Evolutionary conservation across 2,888 invertebrate genomes (phyloP).

Genomic region (Leptogaster cylindrica): DNA sequence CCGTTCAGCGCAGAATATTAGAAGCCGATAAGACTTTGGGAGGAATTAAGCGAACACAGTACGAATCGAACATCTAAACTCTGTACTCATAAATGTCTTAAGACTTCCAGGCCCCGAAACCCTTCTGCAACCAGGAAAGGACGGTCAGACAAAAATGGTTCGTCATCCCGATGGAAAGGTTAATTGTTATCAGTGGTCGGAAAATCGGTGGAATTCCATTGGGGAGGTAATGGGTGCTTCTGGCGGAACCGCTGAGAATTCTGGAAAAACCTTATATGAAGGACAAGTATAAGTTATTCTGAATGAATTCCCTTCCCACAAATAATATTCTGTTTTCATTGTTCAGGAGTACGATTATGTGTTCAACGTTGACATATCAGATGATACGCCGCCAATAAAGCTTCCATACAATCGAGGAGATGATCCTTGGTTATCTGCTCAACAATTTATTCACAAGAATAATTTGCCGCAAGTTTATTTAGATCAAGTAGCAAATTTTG

Average conservation of each 20-base stretch:
- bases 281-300: slow-evolving; percentile 67
- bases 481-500: slow-evolving; percentile 92
- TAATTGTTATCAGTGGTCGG: slow-evolving; percentile 81
- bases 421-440: slow-evolving; percentile 92
- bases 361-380: slow-evolving; percentile 94
- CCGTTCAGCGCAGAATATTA: slow-evolving; percentile 70
- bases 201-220: slow-evolving; percentile 78
- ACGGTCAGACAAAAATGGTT: slow-evolving; percentile 87
- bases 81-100: slow-evolving; percentile 43
- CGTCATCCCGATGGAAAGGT: slow-evolving; percentile 74
- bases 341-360: slow-evolving; percentile 86
- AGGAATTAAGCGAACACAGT: slow-evolving; percentile 85
- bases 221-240: slow-evolving; percentile 88
- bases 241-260: slow-evolving; percentile 69
- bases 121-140: slow-evolving; percentile 75
- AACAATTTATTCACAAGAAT: slow-evolving; percentile 86
- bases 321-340: not conserved
- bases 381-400: slow-evolving; percentile 85
- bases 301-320: no score
- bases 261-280: slow-evolving; percentile 80
- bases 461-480: slow-evolving; percentile 84
- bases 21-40: slow-evolving; percentile 76
- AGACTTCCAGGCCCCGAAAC: slow-evolving; percentile 84
- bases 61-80: slow-evolving; percentile 56
- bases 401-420: slow-evolving; percentile 89